Evolutionary conservation across 2,888 invertebrate species (phyloP).

Genomic region (Patella pellucida): DNA sequence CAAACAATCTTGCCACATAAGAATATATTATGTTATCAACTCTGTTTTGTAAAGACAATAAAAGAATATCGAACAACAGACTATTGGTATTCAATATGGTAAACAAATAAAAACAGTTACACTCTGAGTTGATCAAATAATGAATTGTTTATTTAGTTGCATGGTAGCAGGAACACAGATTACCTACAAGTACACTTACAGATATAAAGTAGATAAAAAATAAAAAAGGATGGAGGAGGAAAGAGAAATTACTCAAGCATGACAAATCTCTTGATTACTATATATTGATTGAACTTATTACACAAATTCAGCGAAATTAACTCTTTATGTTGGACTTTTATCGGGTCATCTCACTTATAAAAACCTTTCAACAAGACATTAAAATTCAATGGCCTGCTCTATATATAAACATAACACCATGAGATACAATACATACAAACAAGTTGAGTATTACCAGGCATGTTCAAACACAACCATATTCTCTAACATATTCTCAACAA

Average conservation of each 20-base stretch:
- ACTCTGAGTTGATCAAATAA: no score
- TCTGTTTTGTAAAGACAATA: neutral
- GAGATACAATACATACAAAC: no score
- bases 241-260: neutral
- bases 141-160: constrained; percentile 7
- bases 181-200: constrained; percentile 1
- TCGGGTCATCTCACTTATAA: no score
- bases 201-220: neutral
- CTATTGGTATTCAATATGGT: neutral
- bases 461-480: no score
- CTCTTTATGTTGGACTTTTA: neutral
- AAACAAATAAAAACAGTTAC: neutral
- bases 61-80: neutral
- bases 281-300: constrained; percentile 11
- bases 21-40: neutral
- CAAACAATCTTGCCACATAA: no score
- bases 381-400: no score
- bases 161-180: constrained; percentile 5
- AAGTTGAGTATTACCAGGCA: no score
- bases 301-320: neutral
- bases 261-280: constrained; percentile 1
- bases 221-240: neutral
- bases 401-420: no score
- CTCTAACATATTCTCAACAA: no score
- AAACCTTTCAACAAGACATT: no score